These are phyloP conservation scores for Nixonia krombeini DNA, from an alignment of 1,140 invertebrate species.

Conservation along the genomic window DNA sequence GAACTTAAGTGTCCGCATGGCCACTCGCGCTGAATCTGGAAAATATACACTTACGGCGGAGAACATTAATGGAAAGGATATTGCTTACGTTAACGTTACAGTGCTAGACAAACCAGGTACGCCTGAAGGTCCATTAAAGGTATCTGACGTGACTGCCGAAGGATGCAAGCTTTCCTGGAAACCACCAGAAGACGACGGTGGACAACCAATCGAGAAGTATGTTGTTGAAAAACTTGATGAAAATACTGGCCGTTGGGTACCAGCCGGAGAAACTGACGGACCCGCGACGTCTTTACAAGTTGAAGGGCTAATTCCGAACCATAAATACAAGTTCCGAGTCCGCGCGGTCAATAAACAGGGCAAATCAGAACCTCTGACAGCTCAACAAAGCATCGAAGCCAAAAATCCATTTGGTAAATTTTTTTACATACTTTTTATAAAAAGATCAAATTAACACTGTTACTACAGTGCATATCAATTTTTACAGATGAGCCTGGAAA, in stretches of 20 bases:
- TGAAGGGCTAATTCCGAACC: conserved; percentile 86
- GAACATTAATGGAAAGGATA: conserved; percentile 93
- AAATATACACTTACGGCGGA: conserved; percentile 92
- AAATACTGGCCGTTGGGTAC: conserved; percentile 92
- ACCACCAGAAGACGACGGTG: conserved; percentile 91
- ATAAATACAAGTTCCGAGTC: conserved; percentile 97
- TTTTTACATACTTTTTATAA: conserved; percentile 4
- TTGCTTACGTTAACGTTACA: conserved; percentile 91
- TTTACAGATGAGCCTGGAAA: conserved; percentile 81
- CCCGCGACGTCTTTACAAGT: conserved; percentile 81
- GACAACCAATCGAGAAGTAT: conserved; percentile 91
- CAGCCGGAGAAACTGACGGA: conserved; percentile 89
- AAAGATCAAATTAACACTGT: too few relatives aligned
- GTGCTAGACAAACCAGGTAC: conserved; percentile 91
- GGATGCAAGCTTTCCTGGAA: conserved; percentile 90
- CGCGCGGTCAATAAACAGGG: conserved; percentile 96
- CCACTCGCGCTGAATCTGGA: conserved; percentile 90
- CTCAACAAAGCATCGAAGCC: conserved; percentile 91
- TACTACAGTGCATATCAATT: conserved; percentile 19
- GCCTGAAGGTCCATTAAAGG: conserved; percentile 93
- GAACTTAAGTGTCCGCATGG: conserved; percentile 87
- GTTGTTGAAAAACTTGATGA: conserved; percentile 96
- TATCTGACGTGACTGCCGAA: conserved; percentile 87
- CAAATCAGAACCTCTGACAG: conserved; percentile 92
- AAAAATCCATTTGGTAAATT: conserved; percentile 96